These are phyloP conservation scores for Glaucopsyche alexis DNA, from an alignment of 2,888 invertebrate species.

Conservation along the genomic window DNA sequence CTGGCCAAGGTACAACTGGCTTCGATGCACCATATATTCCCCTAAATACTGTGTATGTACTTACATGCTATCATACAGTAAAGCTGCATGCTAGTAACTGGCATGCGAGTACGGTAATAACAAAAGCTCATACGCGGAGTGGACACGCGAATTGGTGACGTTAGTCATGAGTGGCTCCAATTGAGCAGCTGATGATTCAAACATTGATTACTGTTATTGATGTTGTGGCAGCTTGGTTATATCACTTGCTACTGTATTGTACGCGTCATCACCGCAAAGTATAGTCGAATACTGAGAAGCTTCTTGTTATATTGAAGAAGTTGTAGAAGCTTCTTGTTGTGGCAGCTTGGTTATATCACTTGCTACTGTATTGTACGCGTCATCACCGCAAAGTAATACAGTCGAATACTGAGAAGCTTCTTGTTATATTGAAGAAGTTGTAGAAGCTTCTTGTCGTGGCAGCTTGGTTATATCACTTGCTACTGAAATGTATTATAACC, in stretches of 20 bases:
- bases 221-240: slow-evolving; percentile 39
- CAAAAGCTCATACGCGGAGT: slow-evolving; percentile 25
- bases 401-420: too few relatives aligned
- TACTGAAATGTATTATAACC: slow-evolving; percentile 33
- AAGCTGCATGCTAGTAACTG: not conserved
- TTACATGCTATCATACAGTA: too few relatives aligned
- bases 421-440: too few relatives aligned
- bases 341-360: slow-evolving; percentile 44
- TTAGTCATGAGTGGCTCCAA: slow-evolving; percentile 51
- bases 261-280: not conserved
- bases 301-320: too few relatives aligned
- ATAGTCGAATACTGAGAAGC: too few relatives aligned
- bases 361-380: slow-evolving; percentile 37
- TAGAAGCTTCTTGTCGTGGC: too few relatives aligned
- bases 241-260: slow-evolving; percentile 43
- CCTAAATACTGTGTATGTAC: too few relatives aligned
- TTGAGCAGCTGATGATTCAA: slow-evolving; percentile 62
- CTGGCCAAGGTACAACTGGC: too few relatives aligned
- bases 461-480: slow-evolving; percentile 45
- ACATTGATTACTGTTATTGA: slow-evolving; percentile 46
- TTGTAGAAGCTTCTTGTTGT: too few relatives aligned
- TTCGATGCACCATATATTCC: too few relatives aligned
- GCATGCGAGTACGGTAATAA: slow-evolving; percentile 9
- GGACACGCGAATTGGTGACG: slow-evolving; percentile 39
- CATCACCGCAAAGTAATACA: not conserved